phyloP scores from a whole-genome alignment of 2,113 vertebrate genomes.

The Recurvirostra avosetta region DNA sequence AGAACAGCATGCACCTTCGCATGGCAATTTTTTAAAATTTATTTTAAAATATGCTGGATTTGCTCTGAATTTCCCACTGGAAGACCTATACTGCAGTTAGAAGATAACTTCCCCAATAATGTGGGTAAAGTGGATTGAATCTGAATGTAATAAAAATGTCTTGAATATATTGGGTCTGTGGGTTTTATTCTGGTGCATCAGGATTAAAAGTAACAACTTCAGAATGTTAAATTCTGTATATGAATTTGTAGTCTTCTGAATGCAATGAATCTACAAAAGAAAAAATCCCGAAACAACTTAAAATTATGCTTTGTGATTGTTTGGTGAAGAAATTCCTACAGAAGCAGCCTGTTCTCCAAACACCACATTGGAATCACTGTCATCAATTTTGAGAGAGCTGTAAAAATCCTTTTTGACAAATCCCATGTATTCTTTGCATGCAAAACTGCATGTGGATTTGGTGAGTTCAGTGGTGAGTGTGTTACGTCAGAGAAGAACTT shows the following conservation, averaged over 20 bases:
- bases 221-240: not conserved
- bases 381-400: not conserved
- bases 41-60: not conserved
- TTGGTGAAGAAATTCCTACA: not conserved
- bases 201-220: not conserved
- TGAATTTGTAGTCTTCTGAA: not conserved
- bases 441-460: not conserved
- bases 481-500: slow-evolving; percentile 32
- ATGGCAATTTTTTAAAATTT: not conserved
- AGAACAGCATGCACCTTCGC: not conserved
- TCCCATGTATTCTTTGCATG: not conserved
- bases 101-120: not conserved
- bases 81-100: not conserved
- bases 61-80: not conserved
- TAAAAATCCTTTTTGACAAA: slow-evolving; percentile 19
- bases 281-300: not conserved
- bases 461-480: not conserved
- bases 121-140: not conserved
- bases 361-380: not conserved
- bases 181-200: not conserved
- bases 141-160: not conserved
- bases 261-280: not conserved
- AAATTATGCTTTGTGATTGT: not conserved
- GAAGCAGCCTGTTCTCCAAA: not conserved
- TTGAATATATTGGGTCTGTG: not conserved